These are phyloP conservation scores for Orycteropus afer DNA, from an alignment of 2,113 vertebrate genomes.

Conservation along the genomic window DNA sequence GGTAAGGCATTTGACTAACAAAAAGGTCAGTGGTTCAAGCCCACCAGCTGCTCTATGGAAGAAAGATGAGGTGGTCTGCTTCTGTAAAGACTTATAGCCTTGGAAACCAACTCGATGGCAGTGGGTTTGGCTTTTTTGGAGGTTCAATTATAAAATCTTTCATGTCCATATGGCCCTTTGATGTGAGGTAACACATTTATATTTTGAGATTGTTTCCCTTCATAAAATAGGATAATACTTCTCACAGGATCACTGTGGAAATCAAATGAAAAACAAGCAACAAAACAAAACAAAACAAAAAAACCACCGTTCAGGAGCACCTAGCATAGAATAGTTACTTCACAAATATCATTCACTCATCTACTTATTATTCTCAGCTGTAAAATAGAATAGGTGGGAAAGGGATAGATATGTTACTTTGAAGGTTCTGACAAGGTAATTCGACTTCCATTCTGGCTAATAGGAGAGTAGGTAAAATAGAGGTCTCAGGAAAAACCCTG, in stretches of 20 bases:
- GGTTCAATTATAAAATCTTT: background rate
- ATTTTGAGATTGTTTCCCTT: background rate
- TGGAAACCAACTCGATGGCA: no score
- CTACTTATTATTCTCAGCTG: background rate
- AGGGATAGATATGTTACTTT: background rate
- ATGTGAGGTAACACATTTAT: background rate
- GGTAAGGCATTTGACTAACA: no score
- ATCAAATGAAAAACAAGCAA: constrained; percentile 32
- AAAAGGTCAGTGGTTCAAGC: no score
- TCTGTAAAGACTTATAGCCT: no score
- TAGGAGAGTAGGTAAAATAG: background rate
- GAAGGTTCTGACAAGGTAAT: background rate
- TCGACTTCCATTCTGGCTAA: constrained; percentile 29
- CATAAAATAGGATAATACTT: background rate
- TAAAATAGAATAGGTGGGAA: background rate
- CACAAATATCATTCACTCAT: background rate
- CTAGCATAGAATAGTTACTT: background rate
- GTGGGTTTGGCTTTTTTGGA: no score
- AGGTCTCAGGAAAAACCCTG: background rate
- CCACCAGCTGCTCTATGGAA: no score
- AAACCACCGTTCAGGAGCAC: background rate
- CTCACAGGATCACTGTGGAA: background rate
- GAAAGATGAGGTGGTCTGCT: no score
- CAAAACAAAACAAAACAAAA: no score
- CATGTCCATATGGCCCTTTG: background rate